Evolutionary conservation across 2,888 invertebrate species (phyloP).

Genomic region (Acleris sparsana): DNA sequence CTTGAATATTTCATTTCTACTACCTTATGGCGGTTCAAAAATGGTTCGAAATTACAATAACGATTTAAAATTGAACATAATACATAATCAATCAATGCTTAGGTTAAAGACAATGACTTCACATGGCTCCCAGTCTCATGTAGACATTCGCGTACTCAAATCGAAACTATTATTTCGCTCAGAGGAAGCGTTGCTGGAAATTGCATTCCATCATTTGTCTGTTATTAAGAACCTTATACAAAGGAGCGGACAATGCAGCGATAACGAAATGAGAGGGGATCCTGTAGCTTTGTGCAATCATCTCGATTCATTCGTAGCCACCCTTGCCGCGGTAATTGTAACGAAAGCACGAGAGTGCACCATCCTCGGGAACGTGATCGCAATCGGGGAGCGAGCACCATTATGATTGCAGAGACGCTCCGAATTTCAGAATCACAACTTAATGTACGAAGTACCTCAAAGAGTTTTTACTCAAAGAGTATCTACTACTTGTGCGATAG

Average conservation of each 20-base stretch:
- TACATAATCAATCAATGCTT: too few species aligned
- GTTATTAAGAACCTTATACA: conserved; percentile 65
- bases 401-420: conserved; percentile 16
- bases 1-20: too few species aligned
- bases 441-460: background rate
- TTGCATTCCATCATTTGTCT: conserved; percentile 57
- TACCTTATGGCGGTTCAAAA: too few species aligned
- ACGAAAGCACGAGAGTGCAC: conserved; percentile 51
- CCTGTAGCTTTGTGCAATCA: conserved; percentile 80
- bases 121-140: conserved; percentile 3
- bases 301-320: conserved; percentile 66
- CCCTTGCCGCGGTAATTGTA: conserved; percentile 58
- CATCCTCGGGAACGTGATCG: conserved; percentile 54
- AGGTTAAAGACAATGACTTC: background rate
- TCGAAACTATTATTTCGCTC: conserved; percentile 29
- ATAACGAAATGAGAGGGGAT: conserved; percentile 76
- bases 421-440: background rate
- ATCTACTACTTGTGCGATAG: background rate
- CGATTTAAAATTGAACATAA: too few species aligned
- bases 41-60: too few species aligned
- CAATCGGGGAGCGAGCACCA: conserved; percentile 40
- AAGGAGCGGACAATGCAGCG: conserved; percentile 66
- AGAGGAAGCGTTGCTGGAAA: conserved; percentile 27
- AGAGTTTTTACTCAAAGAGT: background rate
- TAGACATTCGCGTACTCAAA: conserved; percentile 2